A percentile compares a stretch with the other conserved stretches of the same genome.
Evolutionary conservation across 2,797 vertebrate species (phyloP).

Genomic region (Sparus aurata): DNA sequence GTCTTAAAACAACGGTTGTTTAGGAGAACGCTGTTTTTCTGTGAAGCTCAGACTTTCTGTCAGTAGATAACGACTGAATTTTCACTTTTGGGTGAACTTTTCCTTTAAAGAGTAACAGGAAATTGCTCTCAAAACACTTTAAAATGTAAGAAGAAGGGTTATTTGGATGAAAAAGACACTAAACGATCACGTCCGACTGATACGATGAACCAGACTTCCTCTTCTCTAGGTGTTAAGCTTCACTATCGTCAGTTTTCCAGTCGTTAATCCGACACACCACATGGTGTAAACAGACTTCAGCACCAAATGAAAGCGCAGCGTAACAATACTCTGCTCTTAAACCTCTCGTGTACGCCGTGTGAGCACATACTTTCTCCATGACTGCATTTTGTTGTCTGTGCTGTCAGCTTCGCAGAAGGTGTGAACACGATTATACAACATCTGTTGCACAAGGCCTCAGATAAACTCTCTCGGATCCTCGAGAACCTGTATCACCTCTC

Average conservation of each 20-base stretch:
- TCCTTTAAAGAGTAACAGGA: too few relatives aligned
- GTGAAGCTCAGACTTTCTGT: too few relatives aligned
- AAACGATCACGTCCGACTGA: not conserved
- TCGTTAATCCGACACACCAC: constrained; percentile 29
- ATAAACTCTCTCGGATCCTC: constrained; percentile 10
- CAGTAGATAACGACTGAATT: too few relatives aligned
- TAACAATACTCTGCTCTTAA: constrained; percentile 33
- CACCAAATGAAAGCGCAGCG: constrained; percentile 5
- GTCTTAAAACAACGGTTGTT: too few relatives aligned
- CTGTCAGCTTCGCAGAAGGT: constrained; percentile 47
- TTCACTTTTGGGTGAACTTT: too few relatives aligned
- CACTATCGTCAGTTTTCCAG: constrained; percentile 12
- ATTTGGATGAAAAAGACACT: not conserved
- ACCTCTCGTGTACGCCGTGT: constrained; percentile 25
- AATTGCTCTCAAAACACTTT: not conserved
- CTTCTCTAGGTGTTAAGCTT: not conserved
- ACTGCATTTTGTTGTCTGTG: constrained; percentile 32
- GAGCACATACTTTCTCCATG: constrained; percentile 57
- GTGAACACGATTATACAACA: constrained; percentile 75
- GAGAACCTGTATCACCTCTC: not conserved
- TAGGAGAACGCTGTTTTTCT: too few relatives aligned
- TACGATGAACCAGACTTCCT: not conserved
- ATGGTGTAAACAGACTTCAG: constrained; percentile 15
- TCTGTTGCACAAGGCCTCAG: constrained; percentile 68
- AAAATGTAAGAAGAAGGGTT: not conserved